Evolutionary conservation across 2,113 vertebrate species (phyloP).

Genomic region (Illadopsis cleaveri): DNA sequence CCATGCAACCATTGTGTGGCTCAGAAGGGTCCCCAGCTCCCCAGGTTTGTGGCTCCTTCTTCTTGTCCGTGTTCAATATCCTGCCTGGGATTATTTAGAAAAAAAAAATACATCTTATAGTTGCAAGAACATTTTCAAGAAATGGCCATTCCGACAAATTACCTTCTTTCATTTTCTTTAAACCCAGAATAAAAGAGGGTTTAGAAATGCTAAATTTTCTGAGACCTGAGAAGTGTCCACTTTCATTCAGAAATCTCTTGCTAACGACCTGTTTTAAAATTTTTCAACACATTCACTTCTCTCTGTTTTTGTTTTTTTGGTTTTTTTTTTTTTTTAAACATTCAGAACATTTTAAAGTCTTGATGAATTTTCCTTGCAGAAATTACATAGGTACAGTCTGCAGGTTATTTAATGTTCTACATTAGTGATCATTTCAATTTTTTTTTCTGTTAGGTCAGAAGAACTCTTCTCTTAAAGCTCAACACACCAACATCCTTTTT

Average conservation of each 20-base stretch:
- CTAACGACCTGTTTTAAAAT: background rate
- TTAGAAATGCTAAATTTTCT: background rate
- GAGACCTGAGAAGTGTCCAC: rapidly evolving
- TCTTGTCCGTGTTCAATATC: background rate
- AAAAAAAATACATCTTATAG: background rate
- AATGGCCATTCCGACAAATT: background rate
- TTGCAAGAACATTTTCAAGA: background rate
- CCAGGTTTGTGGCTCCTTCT: background rate
- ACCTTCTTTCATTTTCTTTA: background rate
- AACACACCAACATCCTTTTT: background rate
- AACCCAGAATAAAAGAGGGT: background rate
- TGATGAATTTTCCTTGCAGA: background rate
- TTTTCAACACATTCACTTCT: background rate
- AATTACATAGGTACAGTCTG: background rate
- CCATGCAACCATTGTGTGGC: background rate
- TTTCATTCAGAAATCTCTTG: background rate
- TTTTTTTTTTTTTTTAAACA: background rate
- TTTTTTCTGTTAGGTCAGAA: background rate
- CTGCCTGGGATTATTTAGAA: background rate
- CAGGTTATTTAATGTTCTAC: background rate
- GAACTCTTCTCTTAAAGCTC: background rate
- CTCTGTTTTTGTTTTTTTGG: background rate
- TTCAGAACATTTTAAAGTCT: background rate
- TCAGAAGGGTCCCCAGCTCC: background rate
- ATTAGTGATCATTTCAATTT: background rate